Evolutionary conservation across 1,140 invertebrate genomes (phyloP).

Genomic region (Arion vulgaris): DNA sequence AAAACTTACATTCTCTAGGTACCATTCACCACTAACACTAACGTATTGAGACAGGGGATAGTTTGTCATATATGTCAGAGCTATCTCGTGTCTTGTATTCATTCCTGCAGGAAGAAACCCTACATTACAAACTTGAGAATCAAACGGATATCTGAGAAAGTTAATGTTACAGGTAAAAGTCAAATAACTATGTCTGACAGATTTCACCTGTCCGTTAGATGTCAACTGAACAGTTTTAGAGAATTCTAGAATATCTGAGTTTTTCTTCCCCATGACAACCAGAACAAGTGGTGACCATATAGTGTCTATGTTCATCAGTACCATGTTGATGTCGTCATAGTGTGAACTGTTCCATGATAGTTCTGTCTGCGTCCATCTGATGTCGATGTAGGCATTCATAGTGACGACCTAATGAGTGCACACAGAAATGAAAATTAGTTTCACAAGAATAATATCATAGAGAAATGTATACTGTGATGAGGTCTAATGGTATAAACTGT

Average conservation of each 20-base stretch:
- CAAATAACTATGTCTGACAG: not conserved
- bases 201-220: not conserved
- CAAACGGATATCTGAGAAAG: conserved; percentile 11
- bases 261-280: not conserved
- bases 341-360: not conserved
- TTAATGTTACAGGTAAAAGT: conserved; percentile 9
- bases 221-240: not conserved
- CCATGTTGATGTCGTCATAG: not conserved
- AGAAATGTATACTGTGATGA: too few species aligned
- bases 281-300: conserved; percentile 6
- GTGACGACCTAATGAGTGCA: not conserved
- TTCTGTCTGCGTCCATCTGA: not conserved
- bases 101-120: not conserved
- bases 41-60: not conserved
- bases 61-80: not conserved
- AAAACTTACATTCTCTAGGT: not conserved
- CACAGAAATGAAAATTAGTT: too few species aligned
- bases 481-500: too few species aligned
- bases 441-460: too few species aligned
- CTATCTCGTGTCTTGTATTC: not conserved
- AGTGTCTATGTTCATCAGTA: not conserved
- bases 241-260: not conserved
- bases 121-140: not conserved
- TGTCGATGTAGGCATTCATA: not conserved
- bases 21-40: not conserved